Percentiles rank a stretch among this genome's conserved stretches.
phyloP scores from a whole-genome alignment of 2,888 invertebrate genomes.

The Napeogenes sylphis region DNA sequence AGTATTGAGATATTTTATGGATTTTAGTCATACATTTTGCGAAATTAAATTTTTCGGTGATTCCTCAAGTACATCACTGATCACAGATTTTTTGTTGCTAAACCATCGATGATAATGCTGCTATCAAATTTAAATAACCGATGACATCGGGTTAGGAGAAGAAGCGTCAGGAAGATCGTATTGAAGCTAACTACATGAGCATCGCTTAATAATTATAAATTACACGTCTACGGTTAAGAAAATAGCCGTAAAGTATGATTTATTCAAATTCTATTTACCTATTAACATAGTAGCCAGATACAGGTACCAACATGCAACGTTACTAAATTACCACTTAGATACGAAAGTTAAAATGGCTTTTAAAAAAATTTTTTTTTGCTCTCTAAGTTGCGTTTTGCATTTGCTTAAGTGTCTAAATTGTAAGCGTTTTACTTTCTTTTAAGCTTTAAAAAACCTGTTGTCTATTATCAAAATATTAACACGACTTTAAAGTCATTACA shows the following conservation, averaged over 20 bases:
- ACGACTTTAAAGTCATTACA: no score
- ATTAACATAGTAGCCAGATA: slow-evolving; percentile 49
- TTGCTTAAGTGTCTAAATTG: neutral
- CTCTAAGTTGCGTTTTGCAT: neutral
- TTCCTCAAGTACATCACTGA: no score
- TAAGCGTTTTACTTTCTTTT: neutral
- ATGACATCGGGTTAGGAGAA: no score
- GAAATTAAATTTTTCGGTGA: no score
- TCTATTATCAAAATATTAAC: neutral
- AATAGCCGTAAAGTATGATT: slow-evolving; percentile 55
- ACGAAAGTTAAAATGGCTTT: slow-evolving; percentile 1
- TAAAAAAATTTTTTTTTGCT: neutral
- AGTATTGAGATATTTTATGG: no score
- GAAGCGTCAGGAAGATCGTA: no score
- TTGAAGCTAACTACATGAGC: no score
- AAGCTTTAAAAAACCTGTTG: neutral
- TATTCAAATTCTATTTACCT: slow-evolving; percentile 63
- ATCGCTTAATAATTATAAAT: slow-evolving; percentile 49
- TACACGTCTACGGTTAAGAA: slow-evolving; percentile 63
- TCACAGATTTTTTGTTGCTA: no score
- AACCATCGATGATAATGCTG: no score
- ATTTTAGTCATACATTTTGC: no score
- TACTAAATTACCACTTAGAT: slow-evolving; percentile 5
- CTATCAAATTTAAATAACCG: no score
- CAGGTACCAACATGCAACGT: slow-evolving; percentile 5